Evolutionary conservation across 2,113 vertebrate species (phyloP).

Genomic region (Sinocyclocheilus grahami): DNA sequence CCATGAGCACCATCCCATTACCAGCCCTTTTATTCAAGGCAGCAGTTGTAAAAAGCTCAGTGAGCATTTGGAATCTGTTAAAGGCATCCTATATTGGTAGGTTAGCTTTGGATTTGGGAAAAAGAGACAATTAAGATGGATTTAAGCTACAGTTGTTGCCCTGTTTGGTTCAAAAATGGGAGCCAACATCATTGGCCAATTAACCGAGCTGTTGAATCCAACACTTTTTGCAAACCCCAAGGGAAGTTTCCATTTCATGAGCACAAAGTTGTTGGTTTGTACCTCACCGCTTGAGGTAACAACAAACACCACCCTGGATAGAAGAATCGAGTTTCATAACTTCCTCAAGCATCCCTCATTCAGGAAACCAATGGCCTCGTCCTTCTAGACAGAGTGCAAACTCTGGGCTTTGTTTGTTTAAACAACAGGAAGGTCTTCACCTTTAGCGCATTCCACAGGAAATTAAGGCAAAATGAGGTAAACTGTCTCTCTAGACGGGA

Average conservation of each 20-base stretch:
- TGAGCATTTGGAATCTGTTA: neutral
- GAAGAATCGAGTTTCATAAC: constrained; percentile 62
- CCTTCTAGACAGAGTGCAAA: no score
- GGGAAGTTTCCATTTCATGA: constrained; percentile 51
- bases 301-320: constrained; percentile 68
- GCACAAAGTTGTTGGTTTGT: constrained; percentile 40
- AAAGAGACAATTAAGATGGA: neutral
- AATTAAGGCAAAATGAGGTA: constrained; percentile 72
- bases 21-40: constrained; percentile 3
- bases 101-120: neutral
- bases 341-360: constrained; percentile 55
- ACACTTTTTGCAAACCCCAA: constrained; percentile 35
- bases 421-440: constrained; percentile 66
- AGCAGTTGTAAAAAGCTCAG: neutral
- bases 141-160: neutral
- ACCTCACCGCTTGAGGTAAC: constrained; percentile 58
- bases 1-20: constrained; percentile 11
- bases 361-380: constrained; percentile 64
- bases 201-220: constrained; percentile 42
- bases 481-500: constrained; percentile 45
- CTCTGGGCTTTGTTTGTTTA: constrained; percentile 61
- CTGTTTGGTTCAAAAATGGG: neutral
- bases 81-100: neutral
- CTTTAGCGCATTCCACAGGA: constrained; percentile 70
- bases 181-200: constrained; percentile 1